These are phyloP conservation scores for Rhinoraja longicauda DNA, from an alignment of 2,797 vertebrate species.

Conservation along the genomic window DNA sequence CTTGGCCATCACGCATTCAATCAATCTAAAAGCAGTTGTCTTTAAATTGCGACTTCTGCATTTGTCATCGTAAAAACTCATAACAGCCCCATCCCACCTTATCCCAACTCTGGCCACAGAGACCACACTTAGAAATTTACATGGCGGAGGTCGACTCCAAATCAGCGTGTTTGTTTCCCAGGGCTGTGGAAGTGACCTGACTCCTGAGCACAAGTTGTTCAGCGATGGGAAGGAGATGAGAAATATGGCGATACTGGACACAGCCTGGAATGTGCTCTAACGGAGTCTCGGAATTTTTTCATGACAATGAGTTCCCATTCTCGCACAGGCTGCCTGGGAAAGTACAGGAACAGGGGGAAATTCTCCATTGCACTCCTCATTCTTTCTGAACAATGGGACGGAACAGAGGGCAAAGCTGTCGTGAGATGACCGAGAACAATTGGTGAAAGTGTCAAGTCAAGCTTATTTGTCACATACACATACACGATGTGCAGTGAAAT, in stretches of 20 bases:
- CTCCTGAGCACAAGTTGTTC: neutral
- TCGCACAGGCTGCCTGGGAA: neutral
- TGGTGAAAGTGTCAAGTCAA: neutral
- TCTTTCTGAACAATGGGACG: slow-evolving; percentile 1
- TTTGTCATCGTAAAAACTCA: neutral
- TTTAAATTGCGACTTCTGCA: neutral
- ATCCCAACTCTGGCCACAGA: neutral
- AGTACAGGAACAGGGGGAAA: neutral
- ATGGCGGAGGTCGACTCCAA: neutral
- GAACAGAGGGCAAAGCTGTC: neutral
- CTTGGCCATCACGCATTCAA: too few relatives aligned
- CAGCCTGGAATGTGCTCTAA: neutral
- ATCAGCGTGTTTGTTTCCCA: neutral
- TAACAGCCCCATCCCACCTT: neutral
- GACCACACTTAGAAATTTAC: neutral
- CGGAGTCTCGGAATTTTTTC: neutral
- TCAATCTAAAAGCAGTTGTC: neutral
- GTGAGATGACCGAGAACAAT: neutral
- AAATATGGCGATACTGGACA: neutral
- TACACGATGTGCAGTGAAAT: too few relatives aligned
- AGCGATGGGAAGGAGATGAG: neutral
- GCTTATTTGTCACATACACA: too few relatives aligned
- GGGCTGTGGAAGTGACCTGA: too few relatives aligned
- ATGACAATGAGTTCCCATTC: neutral
- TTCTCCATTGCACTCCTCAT: neutral